Evolutionary conservation across 2,797 vertebrate species (phyloP).

Genomic region (Darevskia nairensis): DNA sequence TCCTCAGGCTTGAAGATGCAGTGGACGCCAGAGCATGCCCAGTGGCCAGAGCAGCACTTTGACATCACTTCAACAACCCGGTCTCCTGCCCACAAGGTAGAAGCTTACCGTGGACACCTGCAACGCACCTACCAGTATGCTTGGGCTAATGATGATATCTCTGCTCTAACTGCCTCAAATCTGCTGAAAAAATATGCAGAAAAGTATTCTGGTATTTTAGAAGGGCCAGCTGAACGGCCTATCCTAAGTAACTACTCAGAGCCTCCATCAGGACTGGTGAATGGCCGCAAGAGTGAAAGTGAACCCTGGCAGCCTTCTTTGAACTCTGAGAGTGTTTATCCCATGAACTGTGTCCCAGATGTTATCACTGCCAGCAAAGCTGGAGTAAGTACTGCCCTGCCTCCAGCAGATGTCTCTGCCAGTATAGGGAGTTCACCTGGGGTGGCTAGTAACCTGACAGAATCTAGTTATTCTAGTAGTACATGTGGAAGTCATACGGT

Average conservation of each 20-base stretch:
- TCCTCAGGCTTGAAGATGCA: slow-evolving; percentile 99
- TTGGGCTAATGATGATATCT: slow-evolving; percentile 99
- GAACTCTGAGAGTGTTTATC: slow-evolving; percentile 91
- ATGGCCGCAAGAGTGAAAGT: slow-evolving; percentile 94
- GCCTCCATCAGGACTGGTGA: slow-evolving; percentile 89
- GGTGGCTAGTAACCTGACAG: slow-evolving; percentile 94
- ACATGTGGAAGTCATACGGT: slow-evolving; percentile 96
- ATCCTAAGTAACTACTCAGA: slow-evolving; percentile 95
- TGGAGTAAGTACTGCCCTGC: slow-evolving; percentile 92
- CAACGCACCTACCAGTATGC: slow-evolving; percentile 99
- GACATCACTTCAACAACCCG: slow-evolving; percentile 98
- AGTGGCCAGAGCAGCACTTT: slow-evolving; percentile 99
- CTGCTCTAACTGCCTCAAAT: slow-evolving; percentile 97
- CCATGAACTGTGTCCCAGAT: slow-evolving; percentile 97
- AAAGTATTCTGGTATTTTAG: slow-evolving; percentile 98
- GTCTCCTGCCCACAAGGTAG: slow-evolving; percentile 99
- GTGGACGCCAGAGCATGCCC: slow-evolving; percentile 99
- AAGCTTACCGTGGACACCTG: slow-evolving; percentile 96
- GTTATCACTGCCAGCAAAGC: slow-evolving; percentile 95
- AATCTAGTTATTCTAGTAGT: slow-evolving; percentile 94
- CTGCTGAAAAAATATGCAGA: slow-evolving; percentile 98
- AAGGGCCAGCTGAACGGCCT: slow-evolving; percentile 92
- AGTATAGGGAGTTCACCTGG: slow-evolving; percentile 95
- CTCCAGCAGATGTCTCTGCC: slow-evolving; percentile 91
- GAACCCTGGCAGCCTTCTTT: slow-evolving; percentile 92